Conservation (phyloP, 2,797 vertebrate genomes). For the Squalus acanthias region DNA sequence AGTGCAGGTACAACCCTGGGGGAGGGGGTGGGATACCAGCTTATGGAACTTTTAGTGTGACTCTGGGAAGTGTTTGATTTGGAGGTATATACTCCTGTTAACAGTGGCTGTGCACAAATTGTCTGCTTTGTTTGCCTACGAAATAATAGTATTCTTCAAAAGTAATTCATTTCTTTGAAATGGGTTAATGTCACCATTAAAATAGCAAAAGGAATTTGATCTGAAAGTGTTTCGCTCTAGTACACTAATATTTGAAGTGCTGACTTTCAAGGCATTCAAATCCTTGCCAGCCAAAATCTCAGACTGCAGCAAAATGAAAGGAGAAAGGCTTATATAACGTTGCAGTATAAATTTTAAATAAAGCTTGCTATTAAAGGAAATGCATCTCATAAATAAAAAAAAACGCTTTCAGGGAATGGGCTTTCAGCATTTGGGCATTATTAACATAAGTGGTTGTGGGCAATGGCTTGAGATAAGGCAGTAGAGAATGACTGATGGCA, state of each 20-base stretch:
- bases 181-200: not conserved
- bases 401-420: not conserved
- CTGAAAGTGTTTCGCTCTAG: not conserved
- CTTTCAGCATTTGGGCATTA: not conserved
- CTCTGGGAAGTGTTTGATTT: not conserved
- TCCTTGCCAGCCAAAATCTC: not conserved
- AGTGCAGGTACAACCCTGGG: not conserved
- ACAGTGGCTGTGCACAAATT: not conserved
- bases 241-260: not conserved
- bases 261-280: not conserved
- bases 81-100: not conserved
- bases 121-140: not conserved
- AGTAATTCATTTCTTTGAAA: not conserved
- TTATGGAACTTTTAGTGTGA: not conserved
- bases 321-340: not conserved
- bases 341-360: constrained; percentile 13
- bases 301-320: not conserved
- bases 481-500: not conserved
- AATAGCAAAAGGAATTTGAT: not conserved
- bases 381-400: not conserved
- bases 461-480: not conserved
- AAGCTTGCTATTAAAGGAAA: not conserved
- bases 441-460: not conserved
- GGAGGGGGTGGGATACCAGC: not conserved
- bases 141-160: not conserved